Base-by-base conservation (phyloP, 1,140 invertebrate genomes). In the Hylaeus volcanicus region DNA sequence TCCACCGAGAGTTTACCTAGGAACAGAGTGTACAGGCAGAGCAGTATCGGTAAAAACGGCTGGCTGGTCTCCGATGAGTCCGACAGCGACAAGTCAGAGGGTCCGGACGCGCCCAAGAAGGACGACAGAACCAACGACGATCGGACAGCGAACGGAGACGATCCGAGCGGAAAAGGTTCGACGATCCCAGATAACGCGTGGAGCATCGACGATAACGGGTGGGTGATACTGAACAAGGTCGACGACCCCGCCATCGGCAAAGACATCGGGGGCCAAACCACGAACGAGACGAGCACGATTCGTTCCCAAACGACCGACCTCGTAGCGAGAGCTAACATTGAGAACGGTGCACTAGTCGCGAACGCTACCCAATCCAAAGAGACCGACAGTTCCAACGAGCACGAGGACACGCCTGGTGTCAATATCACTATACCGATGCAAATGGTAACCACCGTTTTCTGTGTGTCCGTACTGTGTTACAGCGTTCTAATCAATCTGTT, bases 401-500 rank as follows among this genome's bases (percentile, higher is more conserved):
- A 84, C 80, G 85, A 90, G 80, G 86, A 88, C 84, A 84, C 83
- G 72, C 56, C 82, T 81, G 89, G 85, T 81, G 84, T 85, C 86
- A 85, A 91, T 89, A 87, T 89, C 88, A 90, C 88, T 91, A 89
- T 91, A 90, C 92, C 92, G 80, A 92, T 93, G 89, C 88, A 93
- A 92, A 93, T 93, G 92, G 92, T 93, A 92, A 93, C 93, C 88
- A 93, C 92, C 90, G 91, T 92, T 86, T 90, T 93, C 89, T 93
- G 93, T 92, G 90, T 93, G 88, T 93, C 92, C 87, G 92, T 93
- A 90, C 88, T 93, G 89, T 93, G 91, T 93, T 93, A 93, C 88
- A 92, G 92, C 91, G 89, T 93, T 88, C 89, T 93, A 90, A 93
- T 90, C 82, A 92, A 92, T 91, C 88, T 93, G 72, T 90, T 93